phyloP scores from a whole-genome alignment of 2,888 invertebrate species.

The Melanophora roralis region DNA sequence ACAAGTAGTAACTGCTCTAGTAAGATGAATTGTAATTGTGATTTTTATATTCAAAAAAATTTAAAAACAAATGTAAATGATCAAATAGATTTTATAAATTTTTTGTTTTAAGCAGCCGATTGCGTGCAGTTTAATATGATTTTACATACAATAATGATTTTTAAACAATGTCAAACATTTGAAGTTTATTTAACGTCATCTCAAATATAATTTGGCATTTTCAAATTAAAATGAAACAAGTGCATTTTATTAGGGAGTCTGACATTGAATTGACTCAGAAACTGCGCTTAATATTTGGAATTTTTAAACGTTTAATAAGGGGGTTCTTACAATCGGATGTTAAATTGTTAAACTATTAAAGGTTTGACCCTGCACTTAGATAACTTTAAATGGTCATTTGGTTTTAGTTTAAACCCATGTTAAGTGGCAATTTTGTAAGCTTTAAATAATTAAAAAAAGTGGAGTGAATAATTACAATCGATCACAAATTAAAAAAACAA shows the following conservation, averaged over 20 bases:
- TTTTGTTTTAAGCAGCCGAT: neutral
- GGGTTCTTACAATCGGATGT: too few relatives aligned
- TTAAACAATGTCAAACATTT: conserved; percentile 8
- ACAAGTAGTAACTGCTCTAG: neutral
- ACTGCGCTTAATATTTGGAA: neutral
- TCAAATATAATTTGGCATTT: neutral
- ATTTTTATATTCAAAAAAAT: neutral
- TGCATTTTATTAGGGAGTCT: neutral
- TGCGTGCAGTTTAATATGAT: neutral
- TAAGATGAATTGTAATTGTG: neutral
- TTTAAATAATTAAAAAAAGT: too few relatives aligned
- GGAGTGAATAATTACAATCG: too few relatives aligned
- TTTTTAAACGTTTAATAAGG: too few relatives aligned
- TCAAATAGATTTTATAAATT: too few relatives aligned
- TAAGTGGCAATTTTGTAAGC: too few relatives aligned
- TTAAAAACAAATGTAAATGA: neutral
- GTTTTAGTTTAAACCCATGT: too few relatives aligned
- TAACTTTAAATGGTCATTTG: neutral
- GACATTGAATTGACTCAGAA: neutral
- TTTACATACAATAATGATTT: neutral
- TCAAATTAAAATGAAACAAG: neutral
- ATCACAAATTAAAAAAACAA: too few relatives aligned
- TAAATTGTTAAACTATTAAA: neutral
- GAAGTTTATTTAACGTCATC: neutral
- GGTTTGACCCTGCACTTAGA: too few relatives aligned